These are phyloP conservation scores for Colinus virginianus DNA, from an alignment of 2,113 vertebrate species.

Conservation along the genomic window DNA sequence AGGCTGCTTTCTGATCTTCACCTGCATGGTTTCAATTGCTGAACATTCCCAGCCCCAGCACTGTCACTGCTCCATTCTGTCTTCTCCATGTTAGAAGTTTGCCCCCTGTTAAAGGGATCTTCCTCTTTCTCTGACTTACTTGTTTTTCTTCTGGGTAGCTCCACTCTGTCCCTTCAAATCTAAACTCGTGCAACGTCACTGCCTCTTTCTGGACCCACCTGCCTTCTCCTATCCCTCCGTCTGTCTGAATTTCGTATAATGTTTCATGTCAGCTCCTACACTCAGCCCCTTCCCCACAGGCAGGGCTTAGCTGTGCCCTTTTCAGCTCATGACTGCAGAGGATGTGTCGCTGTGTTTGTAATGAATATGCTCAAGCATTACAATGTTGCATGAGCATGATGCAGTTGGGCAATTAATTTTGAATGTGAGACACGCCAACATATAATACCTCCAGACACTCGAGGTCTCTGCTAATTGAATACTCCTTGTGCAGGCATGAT, in stretches of 20 bases:
- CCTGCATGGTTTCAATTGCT: not conserved
- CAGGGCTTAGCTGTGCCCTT: not conserved
- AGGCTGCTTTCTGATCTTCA: not conserved
- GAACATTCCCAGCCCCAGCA: not conserved
- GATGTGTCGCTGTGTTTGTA: not conserved
- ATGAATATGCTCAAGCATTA: not conserved
- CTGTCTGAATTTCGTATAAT: not conserved
- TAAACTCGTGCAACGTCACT: accelerated
- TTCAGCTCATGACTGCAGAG: not conserved
- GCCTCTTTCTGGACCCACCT: not conserved
- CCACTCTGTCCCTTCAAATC: not conserved
- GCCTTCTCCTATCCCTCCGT: not conserved
- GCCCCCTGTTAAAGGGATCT: not conserved
- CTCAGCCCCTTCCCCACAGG: not conserved
- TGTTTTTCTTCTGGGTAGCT: not conserved
- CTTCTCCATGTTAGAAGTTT: not conserved
- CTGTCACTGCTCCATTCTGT: not conserved
- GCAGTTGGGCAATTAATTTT: not conserved
- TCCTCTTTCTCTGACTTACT: not conserved
- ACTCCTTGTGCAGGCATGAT: not conserved
- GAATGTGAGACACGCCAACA: accelerated
- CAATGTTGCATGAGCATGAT: not conserved
- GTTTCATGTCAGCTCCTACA: not conserved
- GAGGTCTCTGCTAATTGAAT: not conserved
- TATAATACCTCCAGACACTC: not conserved